Conservation (phyloP, 2,113 vertebrate genomes). For the Phalacrocorax brasilianus region DNA sequence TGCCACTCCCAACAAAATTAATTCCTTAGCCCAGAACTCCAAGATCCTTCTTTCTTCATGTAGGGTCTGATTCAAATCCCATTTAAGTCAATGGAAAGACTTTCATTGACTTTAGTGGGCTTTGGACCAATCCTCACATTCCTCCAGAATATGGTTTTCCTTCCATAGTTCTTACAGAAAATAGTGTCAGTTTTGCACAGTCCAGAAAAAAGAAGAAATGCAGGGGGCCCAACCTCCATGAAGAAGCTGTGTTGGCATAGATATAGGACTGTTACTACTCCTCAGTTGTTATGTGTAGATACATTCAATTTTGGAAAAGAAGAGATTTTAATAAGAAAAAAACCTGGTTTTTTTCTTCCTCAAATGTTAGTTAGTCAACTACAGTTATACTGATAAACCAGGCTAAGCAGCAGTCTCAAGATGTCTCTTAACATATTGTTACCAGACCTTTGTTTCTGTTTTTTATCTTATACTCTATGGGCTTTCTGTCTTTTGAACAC, state of each 20-base stretch:
- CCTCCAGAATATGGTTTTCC: background rate
- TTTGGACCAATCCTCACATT: constrained; percentile 20
- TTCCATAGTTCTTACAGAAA: background rate
- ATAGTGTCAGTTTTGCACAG: background rate
- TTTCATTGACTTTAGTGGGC: constrained; percentile 15
- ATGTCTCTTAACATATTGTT: background rate
- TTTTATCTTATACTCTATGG: background rate
- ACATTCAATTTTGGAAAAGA: background rate
- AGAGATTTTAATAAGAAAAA: background rate
- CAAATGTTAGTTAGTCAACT: background rate
- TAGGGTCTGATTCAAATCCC: background rate
- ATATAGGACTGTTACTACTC: background rate
- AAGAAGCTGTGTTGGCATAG: background rate
- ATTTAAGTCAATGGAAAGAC: constrained; percentile 35
- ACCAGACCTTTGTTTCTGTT: background rate
- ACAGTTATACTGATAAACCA: background rate
- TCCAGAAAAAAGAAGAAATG: background rate
- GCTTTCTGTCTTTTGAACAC: background rate
- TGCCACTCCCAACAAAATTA: background rate
- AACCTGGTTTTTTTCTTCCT: background rate
- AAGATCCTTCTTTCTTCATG: constrained; percentile 26
- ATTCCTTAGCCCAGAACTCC: background rate
- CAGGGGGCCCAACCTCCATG: background rate
- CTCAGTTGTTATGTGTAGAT: background rate
- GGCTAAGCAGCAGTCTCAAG: background rate